Evolutionary conservation across 2,113 vertebrate genomes (phyloP).

Genomic region (human (Homo sapiens)): DNA sequence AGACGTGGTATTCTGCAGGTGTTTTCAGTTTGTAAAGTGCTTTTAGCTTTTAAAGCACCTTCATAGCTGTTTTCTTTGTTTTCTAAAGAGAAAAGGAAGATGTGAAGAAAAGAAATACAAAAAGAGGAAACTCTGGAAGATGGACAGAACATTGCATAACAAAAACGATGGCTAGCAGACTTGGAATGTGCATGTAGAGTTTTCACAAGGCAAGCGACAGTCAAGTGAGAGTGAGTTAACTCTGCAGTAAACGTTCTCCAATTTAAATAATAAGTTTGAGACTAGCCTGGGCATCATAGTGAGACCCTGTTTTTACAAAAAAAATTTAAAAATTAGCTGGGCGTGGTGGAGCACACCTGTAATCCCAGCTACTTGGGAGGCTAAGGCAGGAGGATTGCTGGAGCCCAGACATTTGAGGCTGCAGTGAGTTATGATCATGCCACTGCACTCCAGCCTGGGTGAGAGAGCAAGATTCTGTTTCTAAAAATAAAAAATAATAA

Average conservation of each 20-base stretch:
- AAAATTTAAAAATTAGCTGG: too few species aligned
- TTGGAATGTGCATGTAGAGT: background rate
- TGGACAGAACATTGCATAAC: background rate
- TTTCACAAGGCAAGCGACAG: rapidly evolving
- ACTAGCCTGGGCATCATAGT: too few species aligned
- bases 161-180: background rate
- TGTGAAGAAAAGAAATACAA: background rate
- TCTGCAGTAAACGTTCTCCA: background rate
- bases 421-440: too few species aligned
- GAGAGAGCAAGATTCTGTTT: too few species aligned
- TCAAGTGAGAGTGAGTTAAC: background rate
- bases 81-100: background rate
- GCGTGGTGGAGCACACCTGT: too few species aligned
- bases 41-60: conserved; percentile 46
- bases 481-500: background rate
- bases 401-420: too few species aligned
- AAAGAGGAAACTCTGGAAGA: background rate
- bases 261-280: conserved; percentile 3
- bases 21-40: background rate
- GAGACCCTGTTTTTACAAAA: too few species aligned
- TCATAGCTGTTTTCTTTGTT: conserved; percentile 20
- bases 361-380: too few species aligned
- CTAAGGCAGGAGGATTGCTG: too few species aligned
- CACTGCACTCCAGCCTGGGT: too few species aligned
- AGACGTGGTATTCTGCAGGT: background rate